A percentile compares a stretch with the other conserved stretches of the same genome.
Conservation (phyloP, 2,888 invertebrate species). For the Amorpha juglandis region DNA sequence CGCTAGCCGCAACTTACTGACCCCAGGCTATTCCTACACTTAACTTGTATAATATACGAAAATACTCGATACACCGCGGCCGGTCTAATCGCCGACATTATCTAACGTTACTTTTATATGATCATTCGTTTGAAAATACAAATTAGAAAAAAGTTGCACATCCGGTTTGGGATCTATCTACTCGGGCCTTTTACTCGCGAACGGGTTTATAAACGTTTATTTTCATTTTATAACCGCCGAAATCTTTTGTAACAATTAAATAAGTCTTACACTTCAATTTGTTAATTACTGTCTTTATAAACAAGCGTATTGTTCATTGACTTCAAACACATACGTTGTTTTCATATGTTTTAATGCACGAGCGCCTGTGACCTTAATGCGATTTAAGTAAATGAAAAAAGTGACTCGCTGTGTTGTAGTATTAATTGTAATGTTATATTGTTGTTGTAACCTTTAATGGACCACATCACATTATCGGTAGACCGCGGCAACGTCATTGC, state of each 20-base stretch:
- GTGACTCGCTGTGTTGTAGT: too few relatives aligned
- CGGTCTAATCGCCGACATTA: conserved; percentile 50
- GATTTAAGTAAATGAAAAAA: too few relatives aligned
- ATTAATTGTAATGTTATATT: too few relatives aligned
- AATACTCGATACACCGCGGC: conserved; percentile 45
- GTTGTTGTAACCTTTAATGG: too few relatives aligned
- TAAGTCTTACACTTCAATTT: conserved; percentile 5
- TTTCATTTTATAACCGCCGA: conserved; percentile 37
- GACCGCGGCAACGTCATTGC: too few relatives aligned
- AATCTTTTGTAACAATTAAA: conserved; percentile 35
- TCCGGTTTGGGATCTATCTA: conserved; percentile 48
- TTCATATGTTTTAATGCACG: background rate
- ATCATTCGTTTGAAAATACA: conserved; percentile 46
- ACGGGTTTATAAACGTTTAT: conserved; percentile 33
- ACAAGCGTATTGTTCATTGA: background rate
- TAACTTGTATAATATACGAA: conserved; percentile 49
- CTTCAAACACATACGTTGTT: background rate
- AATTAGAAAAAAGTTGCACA: conserved; percentile 51
- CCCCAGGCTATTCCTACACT: conserved; percentile 53
- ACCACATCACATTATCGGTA: too few relatives aligned
- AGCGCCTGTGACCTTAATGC: background rate
- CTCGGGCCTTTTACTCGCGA: conserved; percentile 46
- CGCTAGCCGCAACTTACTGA: conserved; percentile 51
- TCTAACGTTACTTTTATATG: conserved; percentile 50
- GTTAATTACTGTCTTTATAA: background rate